Conservation (phyloP, 2,888 invertebrate genomes). For the Drosophila monieri region DNA sequence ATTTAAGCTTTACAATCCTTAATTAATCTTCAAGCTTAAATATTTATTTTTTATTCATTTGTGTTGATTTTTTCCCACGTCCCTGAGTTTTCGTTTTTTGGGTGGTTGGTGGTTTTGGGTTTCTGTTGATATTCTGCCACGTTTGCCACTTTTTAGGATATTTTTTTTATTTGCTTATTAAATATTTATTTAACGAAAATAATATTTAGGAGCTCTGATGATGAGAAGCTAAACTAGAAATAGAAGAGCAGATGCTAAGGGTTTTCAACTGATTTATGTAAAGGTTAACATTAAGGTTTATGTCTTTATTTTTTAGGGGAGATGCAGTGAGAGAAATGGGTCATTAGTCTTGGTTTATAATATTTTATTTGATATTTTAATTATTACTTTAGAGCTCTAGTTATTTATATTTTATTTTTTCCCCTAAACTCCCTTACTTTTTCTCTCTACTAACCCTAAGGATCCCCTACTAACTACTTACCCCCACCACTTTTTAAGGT, state of each 20-base stretch:
- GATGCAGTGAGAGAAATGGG: background rate
- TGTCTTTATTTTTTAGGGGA: background rate
- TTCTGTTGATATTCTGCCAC: background rate
- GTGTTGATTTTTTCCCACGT: background rate
- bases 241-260: background rate
- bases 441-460: background rate
- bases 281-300: background rate
- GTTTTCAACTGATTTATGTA: background rate
- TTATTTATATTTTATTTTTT: too few relatives aligned
- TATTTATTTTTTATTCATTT: background rate
- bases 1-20: background rate
- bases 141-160: background rate
- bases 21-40: background rate
- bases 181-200: background rate
- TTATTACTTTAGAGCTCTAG: too few relatives aligned
- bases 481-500: conserved; percentile 16
- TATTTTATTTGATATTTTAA: too few relatives aligned
- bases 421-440: background rate
- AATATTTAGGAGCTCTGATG: background rate
- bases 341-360: too few relatives aligned
- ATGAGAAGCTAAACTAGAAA: background rate
- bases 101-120: background rate
- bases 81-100: background rate
- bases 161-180: background rate
- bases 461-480: background rate